These are phyloP conservation scores for Stenichneumon culpator DNA, from an alignment of 2,888 invertebrate species.

Conservation along the genomic window DNA sequence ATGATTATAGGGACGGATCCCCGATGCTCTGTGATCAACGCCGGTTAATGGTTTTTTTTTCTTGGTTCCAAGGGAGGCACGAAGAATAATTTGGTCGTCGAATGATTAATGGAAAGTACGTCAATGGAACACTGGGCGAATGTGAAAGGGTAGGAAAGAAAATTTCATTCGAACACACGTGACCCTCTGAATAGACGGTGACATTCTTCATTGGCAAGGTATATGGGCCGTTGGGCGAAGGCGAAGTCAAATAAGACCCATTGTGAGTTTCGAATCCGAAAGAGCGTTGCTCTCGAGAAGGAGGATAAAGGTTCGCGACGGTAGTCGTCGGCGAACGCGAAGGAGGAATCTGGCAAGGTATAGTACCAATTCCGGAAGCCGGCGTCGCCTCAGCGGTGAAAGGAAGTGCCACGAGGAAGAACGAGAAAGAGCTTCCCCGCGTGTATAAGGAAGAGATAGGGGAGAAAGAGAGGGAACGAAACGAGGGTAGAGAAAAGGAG, in stretches of 20 bases:
- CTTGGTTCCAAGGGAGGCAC: neutral
- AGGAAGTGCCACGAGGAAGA: constrained; percentile 18
- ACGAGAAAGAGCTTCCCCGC: constrained; percentile 10
- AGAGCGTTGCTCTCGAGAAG: constrained; percentile 45
- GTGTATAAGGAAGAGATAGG: constrained; percentile 17
- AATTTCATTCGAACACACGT: constrained; percentile 44
- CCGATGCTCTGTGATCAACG: neutral
- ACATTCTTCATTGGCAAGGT: constrained; percentile 52
- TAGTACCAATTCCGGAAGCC: constrained; percentile 35
- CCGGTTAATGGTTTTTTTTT: neutral
- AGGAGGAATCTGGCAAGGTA: constrained; percentile 16
- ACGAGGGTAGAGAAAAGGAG: constrained; percentile 22
- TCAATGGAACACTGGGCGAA: neutral
- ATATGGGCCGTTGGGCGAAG: neutral
- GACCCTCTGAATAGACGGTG: constrained; percentile 54
- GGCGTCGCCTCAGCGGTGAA: constrained; percentile 28
- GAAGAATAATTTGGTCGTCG: neutral
- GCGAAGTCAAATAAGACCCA: constrained; percentile 65
- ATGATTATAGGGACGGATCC: too few relatives aligned
- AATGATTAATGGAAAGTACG: constrained; percentile 1
- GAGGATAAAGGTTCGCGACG: constrained; percentile 37
- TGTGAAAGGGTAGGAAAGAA: constrained; percentile 19
- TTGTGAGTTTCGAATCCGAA: constrained; percentile 59
- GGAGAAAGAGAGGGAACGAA: neutral
- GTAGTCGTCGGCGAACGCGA: neutral